phyloP scores from a whole-genome alignment of 2,113 vertebrate genomes.

The Eleginops maclovinus region DNA sequence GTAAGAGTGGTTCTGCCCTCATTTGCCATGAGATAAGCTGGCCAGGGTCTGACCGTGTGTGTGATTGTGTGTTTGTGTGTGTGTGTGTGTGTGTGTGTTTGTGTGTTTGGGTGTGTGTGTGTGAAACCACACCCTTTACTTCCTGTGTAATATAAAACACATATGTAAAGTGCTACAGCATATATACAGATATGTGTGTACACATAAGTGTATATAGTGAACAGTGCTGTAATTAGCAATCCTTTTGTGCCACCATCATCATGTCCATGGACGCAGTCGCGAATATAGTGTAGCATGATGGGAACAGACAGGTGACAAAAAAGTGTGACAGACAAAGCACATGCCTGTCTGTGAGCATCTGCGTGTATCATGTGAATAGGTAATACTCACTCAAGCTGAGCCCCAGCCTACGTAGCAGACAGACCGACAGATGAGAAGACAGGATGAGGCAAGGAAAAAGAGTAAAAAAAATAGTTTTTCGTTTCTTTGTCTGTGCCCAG shows the following conservation, averaged over 20 bases:
- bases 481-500: constrained; percentile 54
- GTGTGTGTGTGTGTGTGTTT: constrained; percentile 20
- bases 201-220: constrained; percentile 23
- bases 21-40: constrained; percentile 65
- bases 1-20: constrained; percentile 57
- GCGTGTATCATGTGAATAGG: constrained; percentile 27
- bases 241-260: constrained; percentile 4
- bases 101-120: constrained; percentile 12
- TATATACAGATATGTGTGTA: background rate
- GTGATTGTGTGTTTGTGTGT: constrained; percentile 1
- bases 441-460: constrained; percentile 40
- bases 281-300: constrained; percentile 1
- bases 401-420: constrained; percentile 47
- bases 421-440: constrained; percentile 48
- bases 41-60: constrained; percentile 36
- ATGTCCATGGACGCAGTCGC: background rate
- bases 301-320: constrained; percentile 38
- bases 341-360: constrained; percentile 42
- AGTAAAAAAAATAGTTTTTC: constrained; percentile 43
- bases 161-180: constrained; percentile 13
- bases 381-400: constrained; percentile 82
- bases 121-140: constrained; percentile 83
- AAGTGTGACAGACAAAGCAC: constrained; percentile 58
- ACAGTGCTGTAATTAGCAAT: background rate
- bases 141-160: constrained; percentile 65